A percentile compares a stretch with the other conserved stretches of the same genome.
Conservation (phyloP, 2,888 invertebrate species). For the Chrysina gloriosa region DNA sequence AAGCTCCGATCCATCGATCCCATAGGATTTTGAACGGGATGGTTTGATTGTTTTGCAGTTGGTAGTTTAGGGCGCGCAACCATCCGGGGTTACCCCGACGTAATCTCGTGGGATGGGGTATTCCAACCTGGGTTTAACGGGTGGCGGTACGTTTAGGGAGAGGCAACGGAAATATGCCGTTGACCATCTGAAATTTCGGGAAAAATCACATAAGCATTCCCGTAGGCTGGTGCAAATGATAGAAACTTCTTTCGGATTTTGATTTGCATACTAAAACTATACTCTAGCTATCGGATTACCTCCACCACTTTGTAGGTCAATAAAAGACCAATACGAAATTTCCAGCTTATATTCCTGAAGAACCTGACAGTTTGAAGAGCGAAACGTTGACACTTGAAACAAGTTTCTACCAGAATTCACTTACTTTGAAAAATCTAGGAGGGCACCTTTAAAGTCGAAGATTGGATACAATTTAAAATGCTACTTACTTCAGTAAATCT, state of each 20-base stretch:
- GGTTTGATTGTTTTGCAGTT: conserved; percentile 68
- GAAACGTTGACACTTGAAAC: too few species aligned
- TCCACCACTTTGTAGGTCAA: too few species aligned
- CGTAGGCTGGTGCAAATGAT: too few species aligned
- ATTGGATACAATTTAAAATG: background rate
- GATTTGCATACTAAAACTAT: too few species aligned
- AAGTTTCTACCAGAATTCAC: too few species aligned
- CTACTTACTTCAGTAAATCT: conserved; percentile 74
- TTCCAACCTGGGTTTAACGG: conserved; percentile 82
- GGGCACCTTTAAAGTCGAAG: background rate
- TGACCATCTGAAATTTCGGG: conserved; percentile 75
- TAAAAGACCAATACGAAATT: too few species aligned
- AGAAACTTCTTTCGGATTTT: too few species aligned
- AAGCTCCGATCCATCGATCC: conserved; percentile 75
- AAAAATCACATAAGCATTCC: too few species aligned
- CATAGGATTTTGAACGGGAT: conserved; percentile 63
- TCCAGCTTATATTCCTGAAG: too few species aligned
- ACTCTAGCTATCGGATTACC: too few species aligned
- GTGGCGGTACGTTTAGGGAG: conserved; percentile 81
- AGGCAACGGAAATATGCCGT: conserved; percentile 84
- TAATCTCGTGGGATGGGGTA: conserved; percentile 77
- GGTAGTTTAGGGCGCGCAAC: conserved; percentile 79
- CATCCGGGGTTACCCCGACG: conserved; percentile 85
- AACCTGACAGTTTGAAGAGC: too few species aligned
- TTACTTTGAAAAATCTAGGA: background rate